Evolutionary conservation across 2,113 vertebrate genomes (phyloP).

Genomic region (Protomyctophum bolini): DNA sequence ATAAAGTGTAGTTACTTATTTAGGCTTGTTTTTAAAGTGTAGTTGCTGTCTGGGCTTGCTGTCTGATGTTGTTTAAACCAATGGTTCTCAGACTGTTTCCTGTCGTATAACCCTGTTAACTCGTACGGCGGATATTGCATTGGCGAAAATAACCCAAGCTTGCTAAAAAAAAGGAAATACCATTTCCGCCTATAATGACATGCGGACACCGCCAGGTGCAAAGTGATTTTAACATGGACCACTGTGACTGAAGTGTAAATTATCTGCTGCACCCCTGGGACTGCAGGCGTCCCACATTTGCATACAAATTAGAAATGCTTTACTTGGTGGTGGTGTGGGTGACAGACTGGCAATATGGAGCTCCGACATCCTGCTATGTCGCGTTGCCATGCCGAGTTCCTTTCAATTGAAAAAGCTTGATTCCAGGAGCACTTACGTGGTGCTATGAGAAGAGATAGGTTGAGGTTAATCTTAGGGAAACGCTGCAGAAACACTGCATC

Average conservation of each 20-base stretch:
- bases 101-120: no score
- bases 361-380: neutral
- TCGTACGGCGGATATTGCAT: conserved; percentile 14
- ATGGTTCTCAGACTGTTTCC: no score
- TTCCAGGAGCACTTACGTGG: conserved; percentile 10
- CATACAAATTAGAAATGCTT: conserved; percentile 33
- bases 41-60: no score
- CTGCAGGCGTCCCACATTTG: conserved; percentile 13
- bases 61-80: no score
- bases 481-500: conserved; percentile 5
- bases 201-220: neutral
- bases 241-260: conserved; percentile 13
- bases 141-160: conserved; percentile 6
- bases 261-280: neutral
- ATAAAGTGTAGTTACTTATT: no score
- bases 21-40: no score
- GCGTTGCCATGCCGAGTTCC: neutral
- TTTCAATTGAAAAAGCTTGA: conserved; percentile 3
- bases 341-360: neutral
- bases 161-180: conserved; percentile 1
- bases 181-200: conserved; percentile 13
- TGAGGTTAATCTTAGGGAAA: neutral
- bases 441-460: neutral
- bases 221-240: conserved; percentile 9
- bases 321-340: neutral